These are phyloP conservation scores for Neria commutata DNA, from an alignment of 2,888 invertebrate genomes.

Conservation along the genomic window DNA sequence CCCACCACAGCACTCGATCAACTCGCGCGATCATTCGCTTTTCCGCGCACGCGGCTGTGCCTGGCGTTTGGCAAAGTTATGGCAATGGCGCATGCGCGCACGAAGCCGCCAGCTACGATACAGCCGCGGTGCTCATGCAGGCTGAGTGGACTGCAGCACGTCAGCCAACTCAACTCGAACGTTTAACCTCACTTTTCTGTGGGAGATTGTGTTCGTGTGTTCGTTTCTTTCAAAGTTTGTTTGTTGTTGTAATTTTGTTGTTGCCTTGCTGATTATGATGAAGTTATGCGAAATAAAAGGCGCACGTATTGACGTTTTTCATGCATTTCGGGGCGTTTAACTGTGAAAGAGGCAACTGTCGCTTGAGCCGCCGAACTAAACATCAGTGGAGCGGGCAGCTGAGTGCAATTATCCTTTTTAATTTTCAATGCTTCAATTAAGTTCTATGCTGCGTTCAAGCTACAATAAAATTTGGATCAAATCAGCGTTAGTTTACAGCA, in stretches of 20 bases:
- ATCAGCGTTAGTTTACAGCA: too few species aligned
- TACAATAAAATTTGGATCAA: too few species aligned
- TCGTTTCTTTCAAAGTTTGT: background rate
- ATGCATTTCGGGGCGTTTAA: constrained; percentile 16
- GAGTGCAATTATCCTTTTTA: too few species aligned
- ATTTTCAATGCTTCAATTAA: too few species aligned
- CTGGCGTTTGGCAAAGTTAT: constrained; percentile 46
- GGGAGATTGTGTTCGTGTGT: constrained; percentile 19
- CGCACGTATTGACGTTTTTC: constrained; percentile 41
- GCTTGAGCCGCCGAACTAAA: too few species aligned
- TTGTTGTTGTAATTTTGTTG: constrained; percentile 14
- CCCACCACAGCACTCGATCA: background rate
- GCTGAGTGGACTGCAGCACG: constrained; percentile 39
- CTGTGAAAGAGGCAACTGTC: too few species aligned
- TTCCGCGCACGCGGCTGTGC: constrained; percentile 5
- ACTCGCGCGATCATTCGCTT: background rate
- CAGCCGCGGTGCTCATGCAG: background rate
- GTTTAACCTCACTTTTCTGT: constrained; percentile 52
- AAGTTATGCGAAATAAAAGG: constrained; percentile 56
- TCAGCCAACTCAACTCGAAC: constrained; percentile 60
- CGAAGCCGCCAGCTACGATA: background rate
- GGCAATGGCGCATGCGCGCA: constrained; percentile 36
- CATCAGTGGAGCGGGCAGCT: too few species aligned
- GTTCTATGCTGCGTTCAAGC: too few species aligned
- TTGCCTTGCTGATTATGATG: constrained; percentile 45